phyloP scores from a whole-genome alignment of 2,797 vertebrate species.

The Morus bassanus region DNA sequence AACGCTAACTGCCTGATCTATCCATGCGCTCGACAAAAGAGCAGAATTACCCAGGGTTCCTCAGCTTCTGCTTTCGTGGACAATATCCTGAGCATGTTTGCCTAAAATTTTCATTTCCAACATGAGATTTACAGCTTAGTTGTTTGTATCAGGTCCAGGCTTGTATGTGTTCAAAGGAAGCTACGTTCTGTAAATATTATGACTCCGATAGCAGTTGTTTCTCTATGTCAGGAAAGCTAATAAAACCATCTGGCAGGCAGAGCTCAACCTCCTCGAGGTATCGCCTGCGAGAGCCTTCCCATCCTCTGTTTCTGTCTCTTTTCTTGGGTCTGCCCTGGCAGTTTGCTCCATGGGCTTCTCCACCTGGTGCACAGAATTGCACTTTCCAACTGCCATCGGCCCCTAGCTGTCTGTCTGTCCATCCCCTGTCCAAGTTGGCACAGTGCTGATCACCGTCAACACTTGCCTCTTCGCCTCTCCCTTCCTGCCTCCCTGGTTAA shows the following conservation, averaged over 20 bases:
- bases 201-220: neutral
- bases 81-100: neutral
- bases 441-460: neutral
- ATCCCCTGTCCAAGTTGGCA: neutral
- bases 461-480: neutral
- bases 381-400: neutral
- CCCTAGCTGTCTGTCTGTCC: neutral
- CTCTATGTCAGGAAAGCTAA: neutral
- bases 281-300: accelerated
- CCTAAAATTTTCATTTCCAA: neutral
- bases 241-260: neutral
- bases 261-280: neutral
- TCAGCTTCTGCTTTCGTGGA: neutral
- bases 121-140: neutral
- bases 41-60: neutral
- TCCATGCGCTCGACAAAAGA: accelerated
- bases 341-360: neutral
- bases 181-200: neutral
- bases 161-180: neutral
- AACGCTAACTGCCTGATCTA: accelerated
- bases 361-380: neutral
- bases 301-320: neutral
- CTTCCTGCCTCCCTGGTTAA: too few species aligned
- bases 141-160: neutral
- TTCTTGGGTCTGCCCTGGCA: neutral